Percentiles rank a stretch among this genome's conserved stretches.
These are phyloP conservation scores for Eretmocerus hayati DNA, from an alignment of 2,888 invertebrate species.

Conservation along the genomic window DNA sequence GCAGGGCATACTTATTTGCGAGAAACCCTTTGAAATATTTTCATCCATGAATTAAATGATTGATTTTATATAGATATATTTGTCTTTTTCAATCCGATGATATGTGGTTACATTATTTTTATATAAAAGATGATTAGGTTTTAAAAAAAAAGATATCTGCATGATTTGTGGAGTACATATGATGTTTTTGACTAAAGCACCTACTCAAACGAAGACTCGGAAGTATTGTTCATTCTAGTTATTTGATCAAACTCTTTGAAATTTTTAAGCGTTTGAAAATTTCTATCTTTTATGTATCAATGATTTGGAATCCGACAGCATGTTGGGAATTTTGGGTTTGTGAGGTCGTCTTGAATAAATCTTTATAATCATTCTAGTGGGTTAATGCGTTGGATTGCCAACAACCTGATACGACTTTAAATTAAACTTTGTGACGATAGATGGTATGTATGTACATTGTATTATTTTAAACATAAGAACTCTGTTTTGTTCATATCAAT, in stretches of 20 bases:
- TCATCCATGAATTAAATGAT: too few species aligned
- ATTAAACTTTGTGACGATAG: slow-evolving; percentile 18
- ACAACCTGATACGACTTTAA: slow-evolving; percentile 14
- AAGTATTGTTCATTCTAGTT: too few species aligned
- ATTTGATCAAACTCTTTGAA: too few species aligned
- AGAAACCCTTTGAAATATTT: slow-evolving; percentile 5
- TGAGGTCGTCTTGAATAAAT: too few species aligned
- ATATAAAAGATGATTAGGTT: slow-evolving; percentile 9
- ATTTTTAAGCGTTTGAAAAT: too few species aligned
- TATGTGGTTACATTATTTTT: slow-evolving; percentile 20
- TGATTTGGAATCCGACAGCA: too few species aligned
- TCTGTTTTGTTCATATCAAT: slow-evolving; percentile 20
- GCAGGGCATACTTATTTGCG: slow-evolving; percentile 17
- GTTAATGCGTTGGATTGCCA: slow-evolving; percentile 15
- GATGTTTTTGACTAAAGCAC: too few species aligned
- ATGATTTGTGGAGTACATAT: slow-evolving; percentile 3
- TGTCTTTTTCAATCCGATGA: too few species aligned
- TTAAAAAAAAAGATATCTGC: slow-evolving; percentile 9
- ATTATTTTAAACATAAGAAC: slow-evolving; percentile 20
- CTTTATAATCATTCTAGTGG: slow-evolving; percentile 13
- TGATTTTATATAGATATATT: too few species aligned
- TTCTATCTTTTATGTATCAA: too few species aligned
- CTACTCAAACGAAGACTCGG: too few species aligned
- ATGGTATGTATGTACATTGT: slow-evolving; percentile 19
- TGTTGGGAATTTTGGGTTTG: too few species aligned